Evolutionary conservation across 2,113 vertebrate genomes (phyloP).

Genomic region (Dinomys branickii): DNA sequence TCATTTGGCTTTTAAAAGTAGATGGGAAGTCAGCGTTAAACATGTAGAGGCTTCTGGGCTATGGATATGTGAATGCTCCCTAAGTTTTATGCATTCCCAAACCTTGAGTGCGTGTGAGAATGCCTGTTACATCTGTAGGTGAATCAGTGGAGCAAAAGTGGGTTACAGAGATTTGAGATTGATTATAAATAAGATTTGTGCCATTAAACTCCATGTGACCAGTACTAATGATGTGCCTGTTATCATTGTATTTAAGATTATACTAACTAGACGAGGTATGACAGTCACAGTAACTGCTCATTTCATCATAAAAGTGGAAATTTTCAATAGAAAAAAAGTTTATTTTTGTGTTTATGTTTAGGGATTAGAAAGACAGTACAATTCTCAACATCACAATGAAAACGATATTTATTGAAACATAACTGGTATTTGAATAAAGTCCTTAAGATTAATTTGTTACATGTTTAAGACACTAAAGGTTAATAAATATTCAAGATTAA

Average conservation of each 20-base stretch:
- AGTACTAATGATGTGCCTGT: rapidly evolving
- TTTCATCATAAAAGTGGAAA: background rate
- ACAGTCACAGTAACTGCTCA: background rate
- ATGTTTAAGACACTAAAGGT: background rate
- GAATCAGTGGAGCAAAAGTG: background rate
- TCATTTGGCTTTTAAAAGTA: background rate
- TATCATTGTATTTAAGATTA: background rate
- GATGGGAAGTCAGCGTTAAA: background rate
- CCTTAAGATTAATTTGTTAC: background rate
- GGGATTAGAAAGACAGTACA: background rate
- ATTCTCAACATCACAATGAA: background rate
- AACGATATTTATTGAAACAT: background rate
- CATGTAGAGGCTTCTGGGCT: background rate
- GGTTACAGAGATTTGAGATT: background rate
- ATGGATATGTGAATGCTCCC: background rate
- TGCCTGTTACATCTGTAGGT: background rate
- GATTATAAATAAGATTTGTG: background rate
- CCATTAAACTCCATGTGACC: background rate
- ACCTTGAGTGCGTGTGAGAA: background rate
- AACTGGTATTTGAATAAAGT: background rate
- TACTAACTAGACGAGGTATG: background rate
- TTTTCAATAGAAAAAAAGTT: background rate
- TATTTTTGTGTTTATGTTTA: background rate
- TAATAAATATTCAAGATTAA: background rate
- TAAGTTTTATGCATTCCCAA: background rate